These are phyloP conservation scores for Gallinago solitaria DNA, from an alignment of 2,797 vertebrate species.

Conservation along the genomic window DNA sequence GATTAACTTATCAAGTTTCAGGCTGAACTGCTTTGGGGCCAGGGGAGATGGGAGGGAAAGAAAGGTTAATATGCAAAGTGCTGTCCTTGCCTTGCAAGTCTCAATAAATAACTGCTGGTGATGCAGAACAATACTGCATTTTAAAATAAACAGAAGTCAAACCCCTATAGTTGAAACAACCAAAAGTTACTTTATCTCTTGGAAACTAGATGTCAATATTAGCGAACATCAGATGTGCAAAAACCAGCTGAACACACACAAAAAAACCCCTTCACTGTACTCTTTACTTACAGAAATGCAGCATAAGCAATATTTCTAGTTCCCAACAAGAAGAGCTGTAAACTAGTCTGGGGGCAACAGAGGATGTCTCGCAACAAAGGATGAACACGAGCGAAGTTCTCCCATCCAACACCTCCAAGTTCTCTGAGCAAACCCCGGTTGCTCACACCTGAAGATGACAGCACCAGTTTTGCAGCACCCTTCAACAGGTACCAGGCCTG, in stretches of 20 bases:
- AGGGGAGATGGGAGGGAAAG: not conserved
- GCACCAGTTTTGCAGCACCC: not conserved
- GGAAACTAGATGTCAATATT: not conserved
- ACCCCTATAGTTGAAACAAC: not conserved
- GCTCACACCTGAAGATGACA: not conserved
- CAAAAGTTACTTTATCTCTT: not conserved
- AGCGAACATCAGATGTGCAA: not conserved
- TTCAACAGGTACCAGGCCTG: slow-evolving; percentile 4
- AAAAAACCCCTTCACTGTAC: not conserved
- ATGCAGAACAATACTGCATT: not conserved
- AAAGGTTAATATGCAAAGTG: slow-evolving; percentile 20
- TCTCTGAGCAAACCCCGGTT: not conserved
- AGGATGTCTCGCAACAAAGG: not conserved
- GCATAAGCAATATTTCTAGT: not conserved
- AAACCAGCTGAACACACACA: not conserved
- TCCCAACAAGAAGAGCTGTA: not conserved
- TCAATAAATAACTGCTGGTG: not conserved
- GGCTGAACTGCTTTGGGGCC: not conserved
- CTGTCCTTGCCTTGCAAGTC: not conserved
- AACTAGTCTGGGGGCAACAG: not conserved
- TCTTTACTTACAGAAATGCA: not conserved
- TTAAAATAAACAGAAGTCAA: not conserved
- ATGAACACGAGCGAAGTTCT: not conserved
- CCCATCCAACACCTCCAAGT: not conserved
- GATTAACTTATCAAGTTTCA: slow-evolving; percentile 40